Evolutionary conservation across 2,797 vertebrate genomes (phyloP), one percentile per base, ranked within the genome.

Genomic region (Microchirus variegatus): DNA sequence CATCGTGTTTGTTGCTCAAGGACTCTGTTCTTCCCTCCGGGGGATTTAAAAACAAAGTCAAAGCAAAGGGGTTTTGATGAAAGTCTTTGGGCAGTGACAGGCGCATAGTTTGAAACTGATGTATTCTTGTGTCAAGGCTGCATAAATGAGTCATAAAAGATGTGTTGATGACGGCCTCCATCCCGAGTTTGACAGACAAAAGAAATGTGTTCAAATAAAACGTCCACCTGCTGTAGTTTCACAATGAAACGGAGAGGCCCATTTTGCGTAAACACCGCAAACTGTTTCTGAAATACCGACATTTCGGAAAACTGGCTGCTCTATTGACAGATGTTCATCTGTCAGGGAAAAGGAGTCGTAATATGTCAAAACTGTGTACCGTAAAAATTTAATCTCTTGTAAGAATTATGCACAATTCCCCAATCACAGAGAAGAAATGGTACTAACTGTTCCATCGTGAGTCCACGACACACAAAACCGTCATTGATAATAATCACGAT

Each of bases 311-410:
- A 48, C 51, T 48, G 44, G 70, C 63, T 62, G 76, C 42, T 59
- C 64, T 64, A 74, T 59, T 78, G 82, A 82, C 78, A 81, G 83
- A 80, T 77, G 79, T 84, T 84, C 67, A 59, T 69, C 41, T 64
- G 57, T 63, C 37, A 44, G 61, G 44, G 65, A 75, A 61, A 40
- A 62, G 55, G 59, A 55, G 22, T 73, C 73, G n/a, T n/a, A n/a
- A 10, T 5, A 9, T 50, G 48, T 36, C 47, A 77, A 22, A 37
- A 61, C 73, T 76, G 74, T 65, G 66, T 71, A 48, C 59, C 44
- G 65, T 43, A 66, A 54, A 59, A 81, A 78, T 49, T 52, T 53
- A 74, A 72, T 67, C 56, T 67, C 56, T 26, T 58, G 51, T 43
- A 16, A 46, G 52, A 63, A 60, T 63, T 58, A 61, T 17, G 46